A percentile compares a stretch with the other conserved stretches of the same genome.
phyloP scores from a whole-genome alignment of 35 echinoderm and acorn worm genomes.

The Lytechinus variegatus region DNA sequence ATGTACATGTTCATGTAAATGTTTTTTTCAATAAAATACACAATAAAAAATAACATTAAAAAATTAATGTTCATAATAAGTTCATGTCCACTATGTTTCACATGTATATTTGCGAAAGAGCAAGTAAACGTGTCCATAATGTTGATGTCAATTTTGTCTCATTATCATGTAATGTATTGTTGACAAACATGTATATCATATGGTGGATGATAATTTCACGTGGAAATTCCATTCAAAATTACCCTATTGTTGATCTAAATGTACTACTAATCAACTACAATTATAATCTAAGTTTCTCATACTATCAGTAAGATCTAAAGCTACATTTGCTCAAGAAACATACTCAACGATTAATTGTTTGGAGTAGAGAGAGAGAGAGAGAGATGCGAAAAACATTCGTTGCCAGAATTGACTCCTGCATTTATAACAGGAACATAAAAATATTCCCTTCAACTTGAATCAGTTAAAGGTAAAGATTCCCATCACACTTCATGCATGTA shows the following conservation, averaged over 20 bases:
- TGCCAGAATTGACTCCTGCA: not conserved
- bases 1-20: not conserved
- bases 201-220: not conserved
- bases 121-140: not conserved
- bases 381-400: not conserved
- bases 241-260: not conserved
- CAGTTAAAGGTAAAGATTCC: not conserved
- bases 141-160: conserved; percentile 12
- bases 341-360: not conserved
- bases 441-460: no score
- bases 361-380: not conserved
- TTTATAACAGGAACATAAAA: no score
- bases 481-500: not conserved
- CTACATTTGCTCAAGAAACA: not conserved
- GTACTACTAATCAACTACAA: not conserved
- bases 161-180: not conserved
- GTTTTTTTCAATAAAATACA: conserved; percentile 15
- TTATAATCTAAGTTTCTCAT: not conserved
- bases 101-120: not conserved
- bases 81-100: not conserved
- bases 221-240: not conserved
- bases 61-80: not conserved
- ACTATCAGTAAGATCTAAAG: not conserved
- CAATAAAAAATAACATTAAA: not conserved
- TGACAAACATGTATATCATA: not conserved